Evolutionary conservation across 2,888 invertebrate genomes (phyloP).

Genomic region (Agrotis clavis): DNA sequence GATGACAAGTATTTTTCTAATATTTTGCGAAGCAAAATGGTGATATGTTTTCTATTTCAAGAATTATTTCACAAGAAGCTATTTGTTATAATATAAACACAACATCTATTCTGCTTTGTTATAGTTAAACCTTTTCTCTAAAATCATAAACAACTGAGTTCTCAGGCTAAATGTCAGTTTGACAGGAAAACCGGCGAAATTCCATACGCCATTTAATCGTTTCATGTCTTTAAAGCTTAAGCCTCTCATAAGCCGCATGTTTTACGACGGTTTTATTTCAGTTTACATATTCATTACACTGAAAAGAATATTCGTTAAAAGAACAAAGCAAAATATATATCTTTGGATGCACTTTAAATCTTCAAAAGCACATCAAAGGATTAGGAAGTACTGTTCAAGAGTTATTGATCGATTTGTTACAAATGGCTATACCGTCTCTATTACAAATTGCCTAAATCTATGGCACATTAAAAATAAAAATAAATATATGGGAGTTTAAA

Average conservation of each 20-base stretch:
- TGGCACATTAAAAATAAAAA: not conserved
- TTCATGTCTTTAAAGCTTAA: constrained; percentile 32
- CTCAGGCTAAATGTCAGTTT: constrained; percentile 26
- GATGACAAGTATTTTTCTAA: constrained; percentile 58
- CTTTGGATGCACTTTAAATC: constrained; percentile 62
- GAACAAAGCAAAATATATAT: constrained; percentile 58
- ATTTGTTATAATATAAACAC: not conserved
- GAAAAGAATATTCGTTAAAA: constrained; percentile 61
- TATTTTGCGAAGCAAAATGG: constrained; percentile 12
- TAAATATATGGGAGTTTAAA: not conserved
- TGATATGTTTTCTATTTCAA: constrained; percentile 6
- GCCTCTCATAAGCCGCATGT: constrained; percentile 27
- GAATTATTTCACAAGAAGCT: not conserved
- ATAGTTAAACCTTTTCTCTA: not conserved
- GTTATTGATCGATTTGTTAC: constrained; percentile 50
- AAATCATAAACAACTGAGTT: constrained; percentile 7
- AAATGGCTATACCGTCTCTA: constrained; percentile 25
- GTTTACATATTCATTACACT: constrained; percentile 42
- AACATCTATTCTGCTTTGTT: not conserved
- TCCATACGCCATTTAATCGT: constrained; percentile 3
- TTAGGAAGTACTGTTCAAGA: constrained; percentile 40
- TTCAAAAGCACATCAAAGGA: constrained; percentile 67
- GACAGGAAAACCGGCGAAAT: constrained; percentile 38
- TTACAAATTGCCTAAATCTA: not conserved
- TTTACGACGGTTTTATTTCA: constrained; percentile 41